phyloP scores from a whole-genome alignment of 2,113 vertebrate species.

The Odontophorus gujanensis region DNA sequence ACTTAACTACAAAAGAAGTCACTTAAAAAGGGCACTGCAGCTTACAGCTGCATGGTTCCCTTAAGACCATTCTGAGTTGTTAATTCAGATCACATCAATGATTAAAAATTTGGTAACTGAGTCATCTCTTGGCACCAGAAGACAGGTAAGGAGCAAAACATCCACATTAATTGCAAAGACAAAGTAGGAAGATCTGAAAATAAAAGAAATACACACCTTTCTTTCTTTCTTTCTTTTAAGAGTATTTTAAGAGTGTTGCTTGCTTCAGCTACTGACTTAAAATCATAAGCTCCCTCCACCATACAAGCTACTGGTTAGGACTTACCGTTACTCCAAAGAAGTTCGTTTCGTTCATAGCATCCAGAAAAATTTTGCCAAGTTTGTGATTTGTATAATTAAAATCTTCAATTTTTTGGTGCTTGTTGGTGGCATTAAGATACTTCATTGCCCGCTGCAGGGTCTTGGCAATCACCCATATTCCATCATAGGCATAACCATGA shows the following conservation, averaged over 20 bases:
- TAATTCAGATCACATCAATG: not conserved
- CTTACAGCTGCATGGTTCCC: not conserved
- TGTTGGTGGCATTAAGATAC: slow-evolving; percentile 85
- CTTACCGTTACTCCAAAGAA: slow-evolving; percentile 98
- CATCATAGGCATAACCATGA: slow-evolving; percentile 97
- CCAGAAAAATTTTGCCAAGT: slow-evolving; percentile 94
- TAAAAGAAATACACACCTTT: not conserved
- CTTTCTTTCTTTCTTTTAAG: slow-evolving; percentile 1
- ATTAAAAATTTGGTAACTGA: not conserved
- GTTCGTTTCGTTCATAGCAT: slow-evolving; percentile 99
- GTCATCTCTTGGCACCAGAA: not conserved
- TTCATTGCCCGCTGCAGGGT: slow-evolving; percentile 94
- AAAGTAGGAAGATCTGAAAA: not conserved
- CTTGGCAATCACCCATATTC: slow-evolving; percentile 99
- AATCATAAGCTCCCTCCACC: not conserved
- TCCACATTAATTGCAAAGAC: not conserved
- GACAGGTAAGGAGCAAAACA: not conserved
- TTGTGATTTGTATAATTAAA: slow-evolving; percentile 94
- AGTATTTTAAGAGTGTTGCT: not conserved
- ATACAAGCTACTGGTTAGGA: not conserved
- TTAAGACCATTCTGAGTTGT: not conserved
- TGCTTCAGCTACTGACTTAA: not conserved
- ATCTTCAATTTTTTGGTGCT: slow-evolving; percentile 89
- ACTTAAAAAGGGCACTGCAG: not conserved
- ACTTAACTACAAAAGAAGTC: not conserved